Base-by-base conservation (phyloP, 2,888 invertebrate species). In the Stictocephala bisonia region DNA sequence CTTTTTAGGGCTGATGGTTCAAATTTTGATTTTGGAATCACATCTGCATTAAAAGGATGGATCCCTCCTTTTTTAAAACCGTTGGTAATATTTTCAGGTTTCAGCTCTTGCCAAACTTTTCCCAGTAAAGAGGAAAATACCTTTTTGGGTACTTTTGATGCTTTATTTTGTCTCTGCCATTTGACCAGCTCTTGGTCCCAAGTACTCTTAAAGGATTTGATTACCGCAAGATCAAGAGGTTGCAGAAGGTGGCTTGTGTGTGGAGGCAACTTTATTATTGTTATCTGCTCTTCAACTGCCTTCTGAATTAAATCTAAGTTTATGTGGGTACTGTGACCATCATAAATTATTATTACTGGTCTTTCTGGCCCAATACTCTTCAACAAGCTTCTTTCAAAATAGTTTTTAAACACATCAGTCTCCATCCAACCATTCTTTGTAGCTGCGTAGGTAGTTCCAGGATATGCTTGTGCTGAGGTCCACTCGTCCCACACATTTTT, bases 401-500 rank as follows among this genome's bases (percentile, higher is more conserved):
- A 58, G 58, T 58, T 58, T 58, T 58, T 58, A 15, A 24, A 58
- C 1, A 58, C 13, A 9, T 58, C 58, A n/a, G 58, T 58, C 29
- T 58, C 58, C 80, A 80, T 81, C 80, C 79, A 80, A n/a, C 83
- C 82, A 13, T 79, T 81, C 15, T 26, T 74, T 51, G 81, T 82
- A 0, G 83, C 82, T 58, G 81, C 79, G 67, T 79, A 79, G 3
- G 74, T 56, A 26, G 80, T 80, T n/a, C 75, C 77, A 53, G 79
- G 79, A 31, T 31, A 11, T 31, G 35, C 35, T 31, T 75, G 74
- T 53, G 75, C 72, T 18, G 81, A 80, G 56, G 79, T 75, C 82
- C 81, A 83, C 67, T 80, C 75, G 75, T 82, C 80, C 81, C 83
- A 83, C 13, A 81, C 74, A 78, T 81, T 78, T 76, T 81, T 82